Base-by-base conservation (phyloP, 2,797 vertebrate genomes). In the Sebastes reedi region DNA sequence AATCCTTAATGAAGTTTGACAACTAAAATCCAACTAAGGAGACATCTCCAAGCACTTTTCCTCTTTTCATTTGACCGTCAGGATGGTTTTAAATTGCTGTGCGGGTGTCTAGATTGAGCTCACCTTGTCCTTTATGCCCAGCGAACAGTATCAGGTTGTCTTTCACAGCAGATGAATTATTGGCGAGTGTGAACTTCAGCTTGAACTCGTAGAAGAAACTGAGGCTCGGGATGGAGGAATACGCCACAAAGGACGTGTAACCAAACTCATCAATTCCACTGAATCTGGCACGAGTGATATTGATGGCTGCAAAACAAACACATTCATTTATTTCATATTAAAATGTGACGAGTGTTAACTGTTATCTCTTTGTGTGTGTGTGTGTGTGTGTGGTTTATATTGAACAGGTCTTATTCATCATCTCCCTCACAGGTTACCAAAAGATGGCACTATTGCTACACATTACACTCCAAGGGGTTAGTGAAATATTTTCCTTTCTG, bases 61-160 rank as follows among this genome's bases (percentile, higher is more conserved):
- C 59, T 76, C 36, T 75, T 77, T 79, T 54, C 79, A 81, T 73
- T 69, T 81, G n/a, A 77, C 75, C 34, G 20, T 8, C 54, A 46
- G 58, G 78, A 70, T 81, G 3, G 46, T 79, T 77, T 82, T 46
- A 77, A 82, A 87, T 69, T 64, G 85, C 80, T 16, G 34, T 6
- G 54, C 12, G n/a, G 61, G 78, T 71, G 74, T 74, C 39, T 61
- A 24, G 64, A 74, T 65, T 36, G 67, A 54, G 66, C 95, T 97
- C 95, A 98, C 97, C 97, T 91, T 92, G 93, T 84, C 97, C 96
- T 82, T 96, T 98, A 82, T 96, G 96, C 82, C 97, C 97, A 50
- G 96, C 95, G 88, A 96, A 99, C 94, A 98, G 94, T 85, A 98
- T 96, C 84, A 98, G 88, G 91, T 97, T 98, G 87, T 98, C 95